phyloP scores from a whole-genome alignment of 2,797 vertebrate genomes.

The Eupleurogrammus muticus region DNA sequence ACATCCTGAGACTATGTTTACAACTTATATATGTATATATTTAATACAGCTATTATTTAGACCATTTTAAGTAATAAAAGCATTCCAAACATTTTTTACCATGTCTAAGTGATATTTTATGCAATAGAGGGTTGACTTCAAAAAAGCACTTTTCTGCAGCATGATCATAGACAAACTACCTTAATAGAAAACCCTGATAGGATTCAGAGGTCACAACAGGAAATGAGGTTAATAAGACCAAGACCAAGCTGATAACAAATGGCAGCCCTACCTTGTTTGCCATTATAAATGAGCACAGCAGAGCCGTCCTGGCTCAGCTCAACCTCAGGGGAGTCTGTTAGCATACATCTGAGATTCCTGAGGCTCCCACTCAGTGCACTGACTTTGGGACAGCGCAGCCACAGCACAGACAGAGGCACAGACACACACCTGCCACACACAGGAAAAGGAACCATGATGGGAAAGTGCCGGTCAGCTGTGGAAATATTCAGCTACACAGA shows the following conservation, averaged over 20 bases:
- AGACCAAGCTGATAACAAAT: background rate
- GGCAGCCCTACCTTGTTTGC: constrained; percentile 42
- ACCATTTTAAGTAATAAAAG: too few relatives aligned
- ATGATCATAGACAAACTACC: too few relatives aligned
- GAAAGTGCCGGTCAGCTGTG: background rate
- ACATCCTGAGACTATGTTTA: too few relatives aligned
- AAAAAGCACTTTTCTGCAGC: too few relatives aligned
- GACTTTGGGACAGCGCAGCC: constrained; percentile 84
- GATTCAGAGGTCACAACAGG: too few relatives aligned
- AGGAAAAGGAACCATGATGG: background rate
- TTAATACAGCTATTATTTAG: too few relatives aligned
- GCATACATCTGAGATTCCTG: constrained; percentile 74
- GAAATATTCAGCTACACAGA: background rate
- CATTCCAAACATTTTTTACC: too few relatives aligned
- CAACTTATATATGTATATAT: too few relatives aligned
- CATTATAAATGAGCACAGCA: constrained; percentile 76
- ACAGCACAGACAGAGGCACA: constrained; percentile 86
- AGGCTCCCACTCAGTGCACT: constrained; percentile 82
- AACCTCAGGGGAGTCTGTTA: constrained; percentile 76
- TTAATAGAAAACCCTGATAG: too few relatives aligned
- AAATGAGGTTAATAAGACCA: too few relatives aligned
- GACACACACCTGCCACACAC: constrained; percentile 65
- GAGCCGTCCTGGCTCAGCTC: constrained; percentile 81
- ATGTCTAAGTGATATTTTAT: too few relatives aligned
- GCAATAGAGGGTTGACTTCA: too few relatives aligned